Percentiles rank a stretch among this genome's conserved stretches.
phyloP scores from a whole-genome alignment of 1,140 invertebrate species.

The Drosophila sp. region DNA sequence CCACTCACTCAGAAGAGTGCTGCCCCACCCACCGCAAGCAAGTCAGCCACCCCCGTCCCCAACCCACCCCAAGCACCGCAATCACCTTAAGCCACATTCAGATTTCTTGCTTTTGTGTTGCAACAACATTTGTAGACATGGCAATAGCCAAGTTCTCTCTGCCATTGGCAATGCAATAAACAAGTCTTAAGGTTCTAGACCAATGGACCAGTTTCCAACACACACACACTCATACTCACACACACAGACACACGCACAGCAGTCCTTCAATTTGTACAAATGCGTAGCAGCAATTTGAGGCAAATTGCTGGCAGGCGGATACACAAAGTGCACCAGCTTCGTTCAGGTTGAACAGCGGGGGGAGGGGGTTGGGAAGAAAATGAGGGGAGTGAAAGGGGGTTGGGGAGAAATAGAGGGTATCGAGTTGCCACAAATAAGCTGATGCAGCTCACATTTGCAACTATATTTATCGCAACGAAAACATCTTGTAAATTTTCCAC shows the following conservation, averaged over 20 bases:
- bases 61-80: neutral
- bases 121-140: constrained; percentile 8
- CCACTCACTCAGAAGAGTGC: neutral
- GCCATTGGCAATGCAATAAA: constrained; percentile 64
- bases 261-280: constrained; percentile 68
- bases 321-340: constrained; percentile 37
- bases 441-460: constrained; percentile 75
- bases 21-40: neutral
- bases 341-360: neutral
- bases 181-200: constrained; percentile 68
- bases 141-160: constrained; percentile 7
- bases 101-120: neutral
- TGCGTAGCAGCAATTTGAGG: constrained; percentile 66
- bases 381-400: no score
- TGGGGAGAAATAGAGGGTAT: neutral
- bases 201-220: constrained; percentile 67
- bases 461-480: constrained; percentile 80
- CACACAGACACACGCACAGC: neutral
- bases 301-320: constrained; percentile 56
- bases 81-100: neutral
- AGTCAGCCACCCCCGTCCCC: neutral
- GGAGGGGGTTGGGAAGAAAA: neutral
- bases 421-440: constrained; percentile 33
- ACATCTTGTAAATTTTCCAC: constrained; percentile 81
- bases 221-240: constrained; percentile 16